Evolutionary conservation across 2,888 invertebrate genomes (phyloP).

Genomic region (Silvanus unidentatus): DNA sequence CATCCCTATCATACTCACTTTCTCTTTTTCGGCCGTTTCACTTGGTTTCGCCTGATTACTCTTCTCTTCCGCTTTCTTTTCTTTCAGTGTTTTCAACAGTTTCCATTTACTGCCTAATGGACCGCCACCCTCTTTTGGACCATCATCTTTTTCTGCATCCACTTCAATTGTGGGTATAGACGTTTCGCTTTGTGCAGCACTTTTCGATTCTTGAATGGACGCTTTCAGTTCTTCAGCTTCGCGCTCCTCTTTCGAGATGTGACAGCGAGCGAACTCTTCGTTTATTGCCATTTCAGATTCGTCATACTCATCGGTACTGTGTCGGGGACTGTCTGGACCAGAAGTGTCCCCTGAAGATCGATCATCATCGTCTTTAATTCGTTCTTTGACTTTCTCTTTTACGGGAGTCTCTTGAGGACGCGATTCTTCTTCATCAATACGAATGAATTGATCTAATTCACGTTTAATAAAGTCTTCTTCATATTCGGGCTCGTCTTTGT

Average conservation of each 20-base stretch:
- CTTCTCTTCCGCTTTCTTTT: slow-evolving; percentile 83
- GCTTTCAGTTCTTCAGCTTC: slow-evolving; percentile 17
- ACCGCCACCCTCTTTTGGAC: slow-evolving; percentile 44
- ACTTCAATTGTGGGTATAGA: slow-evolving; percentile 50
- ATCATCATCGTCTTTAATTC: slow-evolving; percentile 49
- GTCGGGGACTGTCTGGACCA: slow-evolving; percentile 79
- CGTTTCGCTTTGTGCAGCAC: slow-evolving; percentile 21
- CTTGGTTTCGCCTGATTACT: slow-evolving; percentile 61
- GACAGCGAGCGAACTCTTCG: slow-evolving; percentile 44
- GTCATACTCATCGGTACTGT: slow-evolving; percentile 67
- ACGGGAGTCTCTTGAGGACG: slow-evolving; percentile 13
- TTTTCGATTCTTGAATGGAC: slow-evolving; percentile 15
- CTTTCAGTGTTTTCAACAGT: slow-evolving; percentile 80
- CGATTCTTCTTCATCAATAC: slow-evolving; percentile 12
- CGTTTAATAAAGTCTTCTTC: slow-evolving; percentile 22
- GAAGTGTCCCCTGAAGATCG: slow-evolving; percentile 82
- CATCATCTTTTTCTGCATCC: slow-evolving; percentile 40
- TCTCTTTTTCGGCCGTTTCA: slow-evolving; percentile 60
- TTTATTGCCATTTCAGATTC: slow-evolving; percentile 54
- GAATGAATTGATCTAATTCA: neutral
- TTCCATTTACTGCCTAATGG: slow-evolving; percentile 85
- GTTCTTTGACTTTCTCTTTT: slow-evolving; percentile 29
- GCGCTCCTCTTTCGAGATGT: slow-evolving; percentile 39
- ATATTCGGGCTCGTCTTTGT: slow-evolving; percentile 45
- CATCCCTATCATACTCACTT: slow-evolving; percentile 65